Evolutionary conservation across 1,140 invertebrate genomes (phyloP), one percentile per base, ranked within the genome.

Genomic region (Zaprionus davidi): DNA sequence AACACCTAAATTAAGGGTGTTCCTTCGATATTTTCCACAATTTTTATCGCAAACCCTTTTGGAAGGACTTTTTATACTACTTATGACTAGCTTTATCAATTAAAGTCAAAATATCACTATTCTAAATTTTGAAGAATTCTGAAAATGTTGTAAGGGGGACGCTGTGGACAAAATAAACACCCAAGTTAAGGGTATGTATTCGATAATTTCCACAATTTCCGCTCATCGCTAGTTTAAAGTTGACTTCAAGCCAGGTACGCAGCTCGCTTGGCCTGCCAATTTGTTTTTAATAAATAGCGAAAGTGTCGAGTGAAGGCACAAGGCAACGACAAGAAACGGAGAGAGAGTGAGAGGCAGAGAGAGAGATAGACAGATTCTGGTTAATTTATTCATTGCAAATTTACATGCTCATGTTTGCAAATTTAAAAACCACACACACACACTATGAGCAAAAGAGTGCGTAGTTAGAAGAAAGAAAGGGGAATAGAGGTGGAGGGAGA

Each of bases 341-440:
- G 49, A 56, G 36, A n/a, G 13, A 6, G 3, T n/a, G 22, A 62
- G 38, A 15, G 49, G 5, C 28, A 2, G 17, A 31, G 28, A 64
- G 26, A 41, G 20, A n/a, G 26, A 28, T 34, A 66, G 41, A 53
- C 51, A 79, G 76, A 75, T 72, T 85, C 71, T 78, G 77, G 76
- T 88, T 87, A 87, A 87, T 87, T 87, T 87, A 87, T 87, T 87
- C 83, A 87, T 87, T 87, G 83, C 84, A 88, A 86, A 87, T 88
- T 88, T 88, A 83, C 83, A 87, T 87, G 77, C 83, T 87, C 83
- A 87, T 87, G 83, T 87, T 87, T 87, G 83, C 80, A 87, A 87
- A 88, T 88, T 88, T 87, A 87, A 87, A 87, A 87, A 86, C 73
- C 82, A 73, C 78, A 79, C 76, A 79, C 62, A 57, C 71, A 63